These are phyloP conservation scores for Sander lucioperca DNA, from an alignment of 2,113 vertebrate species.

Conservation along the genomic window DNA sequence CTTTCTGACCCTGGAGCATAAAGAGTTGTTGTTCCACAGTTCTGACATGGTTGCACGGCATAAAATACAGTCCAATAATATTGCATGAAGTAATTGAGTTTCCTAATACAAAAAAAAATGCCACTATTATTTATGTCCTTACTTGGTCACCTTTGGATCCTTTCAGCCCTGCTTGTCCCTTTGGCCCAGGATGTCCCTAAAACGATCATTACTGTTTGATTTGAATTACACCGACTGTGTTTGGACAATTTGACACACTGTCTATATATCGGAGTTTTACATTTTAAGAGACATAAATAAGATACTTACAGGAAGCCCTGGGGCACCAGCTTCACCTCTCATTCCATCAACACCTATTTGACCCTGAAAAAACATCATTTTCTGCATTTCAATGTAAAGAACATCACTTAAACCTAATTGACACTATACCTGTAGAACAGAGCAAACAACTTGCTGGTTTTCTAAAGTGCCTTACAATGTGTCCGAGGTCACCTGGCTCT, in stretches of 20 bases:
- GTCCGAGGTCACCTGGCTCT: slow-evolving; percentile 91
- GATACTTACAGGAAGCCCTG: slow-evolving; percentile 92
- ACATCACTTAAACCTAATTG: neutral
- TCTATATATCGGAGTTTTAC: neutral
- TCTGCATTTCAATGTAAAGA: slow-evolving; percentile 20
- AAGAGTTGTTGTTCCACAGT: slow-evolving; percentile 46
- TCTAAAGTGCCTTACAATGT: slow-evolving; percentile 89
- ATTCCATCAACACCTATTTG: slow-evolving; percentile 90
- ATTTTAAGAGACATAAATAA: slow-evolving; percentile 2
- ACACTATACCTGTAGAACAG: neutral
- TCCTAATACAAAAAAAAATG: neutral
- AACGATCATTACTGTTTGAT: slow-evolving; percentile 53
- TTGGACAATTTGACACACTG: neutral
- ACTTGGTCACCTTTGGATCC: slow-evolving; percentile 97
- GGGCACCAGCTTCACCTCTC: slow-evolving; percentile 90
- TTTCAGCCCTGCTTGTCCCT: slow-evolving; percentile 89
- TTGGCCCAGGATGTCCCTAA: slow-evolving; percentile 92
- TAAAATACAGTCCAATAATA: neutral
- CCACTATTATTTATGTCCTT: slow-evolving; percentile 70
- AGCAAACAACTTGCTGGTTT: neutral
- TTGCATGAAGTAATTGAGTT: neutral
- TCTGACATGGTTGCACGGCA: neutral
- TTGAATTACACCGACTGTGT: neutral
- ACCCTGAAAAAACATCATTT: slow-evolving; percentile 84
- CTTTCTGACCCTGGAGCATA: slow-evolving; percentile 90